Percentiles rank a stretch among this genome's conserved stretches.
Conservation (phyloP, 2,113 vertebrate species). For the Chinchilla lanigera region DNA sequence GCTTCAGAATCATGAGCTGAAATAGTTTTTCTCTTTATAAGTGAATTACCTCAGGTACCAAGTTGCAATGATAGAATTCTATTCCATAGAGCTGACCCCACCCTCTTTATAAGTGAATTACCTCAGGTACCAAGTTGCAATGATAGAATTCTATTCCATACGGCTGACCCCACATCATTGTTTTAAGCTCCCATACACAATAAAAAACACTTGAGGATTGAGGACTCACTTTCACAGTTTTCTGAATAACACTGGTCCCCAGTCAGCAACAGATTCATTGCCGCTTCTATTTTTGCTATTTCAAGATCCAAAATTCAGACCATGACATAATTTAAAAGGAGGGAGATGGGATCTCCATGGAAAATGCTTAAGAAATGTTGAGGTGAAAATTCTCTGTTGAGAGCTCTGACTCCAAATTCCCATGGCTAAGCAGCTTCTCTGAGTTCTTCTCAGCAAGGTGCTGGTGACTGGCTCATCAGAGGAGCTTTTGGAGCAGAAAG, state of each 20-base stretch:
- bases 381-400: fast-evolving
- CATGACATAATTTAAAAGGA: background rate
- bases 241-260: background rate
- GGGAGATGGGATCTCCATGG: fast-evolving
- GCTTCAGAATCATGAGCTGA: background rate
- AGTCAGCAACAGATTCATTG: background rate
- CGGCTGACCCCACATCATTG: fast-evolving
- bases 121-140: too few relatives aligned
- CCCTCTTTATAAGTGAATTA: background rate
- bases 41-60: too few relatives aligned
- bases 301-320: background rate
- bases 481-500: background rate
- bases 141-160: background rate
- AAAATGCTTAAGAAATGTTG: background rate
- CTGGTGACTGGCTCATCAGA: background rate
- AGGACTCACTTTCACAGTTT: background rate
- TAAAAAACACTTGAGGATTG: background rate
- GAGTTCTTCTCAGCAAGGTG: background rate
- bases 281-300: background rate
- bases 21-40: background rate
- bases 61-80: background rate
- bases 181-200: background rate
- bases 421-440: background rate
- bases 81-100: fast-evolving
- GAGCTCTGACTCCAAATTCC: too few relatives aligned